phyloP scores from a whole-genome alignment of 2,888 invertebrate genomes.

The Tethea ocularis region DNA sequence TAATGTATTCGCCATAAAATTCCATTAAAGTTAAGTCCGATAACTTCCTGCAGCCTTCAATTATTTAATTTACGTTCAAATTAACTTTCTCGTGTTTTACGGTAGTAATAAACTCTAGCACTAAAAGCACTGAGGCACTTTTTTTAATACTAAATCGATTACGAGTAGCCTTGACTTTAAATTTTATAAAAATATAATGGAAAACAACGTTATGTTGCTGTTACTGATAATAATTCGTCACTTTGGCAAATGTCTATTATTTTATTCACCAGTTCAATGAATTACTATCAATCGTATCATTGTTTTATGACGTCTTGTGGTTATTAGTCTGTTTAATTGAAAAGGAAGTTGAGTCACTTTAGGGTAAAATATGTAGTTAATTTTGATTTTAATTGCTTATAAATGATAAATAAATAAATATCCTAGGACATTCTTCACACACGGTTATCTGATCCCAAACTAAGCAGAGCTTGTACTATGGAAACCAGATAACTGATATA shows the following conservation, averaged over 20 bases:
- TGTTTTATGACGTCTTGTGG: background rate
- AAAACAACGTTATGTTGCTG: background rate
- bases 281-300: background rate
- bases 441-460: too few species aligned
- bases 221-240: slow-evolving; percentile 3
- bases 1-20: slow-evolving; percentile 11
- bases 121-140: background rate
- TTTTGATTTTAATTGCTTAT: background rate
- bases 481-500: too few species aligned
- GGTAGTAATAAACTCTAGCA: background rate
- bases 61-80: background rate
- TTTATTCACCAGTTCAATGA: background rate
- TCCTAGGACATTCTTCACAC: too few species aligned
- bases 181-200: background rate
- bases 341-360: background rate
- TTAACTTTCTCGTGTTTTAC: background rate
- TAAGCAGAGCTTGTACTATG: too few species aligned
- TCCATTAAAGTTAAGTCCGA: background rate
- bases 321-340: background rate
- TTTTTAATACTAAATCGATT: slow-evolving; percentile 1
- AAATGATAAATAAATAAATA: too few species aligned
- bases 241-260: background rate
- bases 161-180: background rate
- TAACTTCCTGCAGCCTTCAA: background rate
- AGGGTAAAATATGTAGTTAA: background rate